Evolutionary conservation across 1,140 invertebrate species (phyloP), one percentile per base, ranked within the genome.

Genomic region (Drosophila fuyamai): DNA sequence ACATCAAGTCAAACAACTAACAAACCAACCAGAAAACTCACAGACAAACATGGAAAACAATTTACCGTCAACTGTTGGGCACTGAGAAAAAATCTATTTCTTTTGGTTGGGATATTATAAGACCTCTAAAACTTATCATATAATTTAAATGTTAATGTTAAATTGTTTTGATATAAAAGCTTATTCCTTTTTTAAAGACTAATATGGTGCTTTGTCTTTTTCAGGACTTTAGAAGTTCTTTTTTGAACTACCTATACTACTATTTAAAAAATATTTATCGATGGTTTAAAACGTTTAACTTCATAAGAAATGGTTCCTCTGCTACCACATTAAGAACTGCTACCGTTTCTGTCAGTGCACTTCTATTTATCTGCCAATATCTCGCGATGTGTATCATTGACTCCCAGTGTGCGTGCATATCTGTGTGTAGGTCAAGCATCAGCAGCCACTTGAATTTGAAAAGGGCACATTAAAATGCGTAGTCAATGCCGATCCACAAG

Each of bases 401-500:
- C 23, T 47, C 23, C 6, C 10, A 14, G 29, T 40, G 67, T 61
- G 54, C 43, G 60, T 58, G 66, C 32, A 44, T 75, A 51, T 78
- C 59, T 43, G 54, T 72, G 74, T 79, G 62, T 65, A 61, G 80
- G 80, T 80, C 81, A 83, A 76, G 73, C 73, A 76, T 18, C 50
- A 51, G 60, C 71, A 66, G 53, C 54, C 73, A 76, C 72, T 76
- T 76, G 35, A 55, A 76, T 63, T 79, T 66, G 71, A 58, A 81
- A 62, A 84, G 73, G 81, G 81, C 81, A 56, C 73, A 76, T 78
- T 72, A 65, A 86, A 68, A 84, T 78, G 83, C 82, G 81, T 85
- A 75, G 83, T 75, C 82, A 85, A 85, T 85, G 81, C 63, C 84
- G 68, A 81, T 83, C 76, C 68, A 82, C 79, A 83, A 78, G 80